A percentile compares a stretch with the other conserved stretches of the same genome.
phyloP scores from a whole-genome alignment of 2,113 vertebrate genomes.

The Meleagris gallopavo region DNA sequence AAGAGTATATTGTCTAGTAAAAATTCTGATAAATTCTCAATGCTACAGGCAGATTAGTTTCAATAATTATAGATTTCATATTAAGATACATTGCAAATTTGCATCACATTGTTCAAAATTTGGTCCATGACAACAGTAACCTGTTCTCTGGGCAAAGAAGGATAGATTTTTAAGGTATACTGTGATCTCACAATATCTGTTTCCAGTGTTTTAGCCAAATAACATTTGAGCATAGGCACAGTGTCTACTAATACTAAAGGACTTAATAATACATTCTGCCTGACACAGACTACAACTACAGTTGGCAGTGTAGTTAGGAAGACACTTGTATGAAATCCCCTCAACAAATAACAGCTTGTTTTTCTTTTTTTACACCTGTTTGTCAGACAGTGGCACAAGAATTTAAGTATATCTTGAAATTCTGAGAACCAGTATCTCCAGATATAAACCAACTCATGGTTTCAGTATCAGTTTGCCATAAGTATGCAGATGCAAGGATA shows the following conservation, averaged over 20 bases:
- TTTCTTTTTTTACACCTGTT: background rate
- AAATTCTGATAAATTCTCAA: background rate
- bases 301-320: background rate
- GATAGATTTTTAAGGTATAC: background rate
- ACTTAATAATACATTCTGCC: background rate
- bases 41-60: background rate
- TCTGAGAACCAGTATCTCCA: background rate
- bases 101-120: background rate
- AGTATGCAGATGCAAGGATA: background rate
- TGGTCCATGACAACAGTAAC: background rate
- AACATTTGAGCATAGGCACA: background rate
- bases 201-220: background rate
- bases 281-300: background rate
- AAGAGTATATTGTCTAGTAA: background rate
- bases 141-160: fast-evolving
- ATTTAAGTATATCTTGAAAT: background rate
- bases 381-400: background rate
- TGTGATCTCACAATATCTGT: background rate
- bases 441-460: background rate
- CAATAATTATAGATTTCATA: background rate
- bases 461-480: background rate
- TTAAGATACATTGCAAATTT: background rate
- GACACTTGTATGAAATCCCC: background rate
- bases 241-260: background rate
- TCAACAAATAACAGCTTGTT: background rate